Percentiles rank a stretch among this genome's conserved stretches.
These are phyloP conservation scores for Thalpophila matura DNA, from an alignment of 2,888 invertebrate species.

Conservation along the genomic window DNA sequence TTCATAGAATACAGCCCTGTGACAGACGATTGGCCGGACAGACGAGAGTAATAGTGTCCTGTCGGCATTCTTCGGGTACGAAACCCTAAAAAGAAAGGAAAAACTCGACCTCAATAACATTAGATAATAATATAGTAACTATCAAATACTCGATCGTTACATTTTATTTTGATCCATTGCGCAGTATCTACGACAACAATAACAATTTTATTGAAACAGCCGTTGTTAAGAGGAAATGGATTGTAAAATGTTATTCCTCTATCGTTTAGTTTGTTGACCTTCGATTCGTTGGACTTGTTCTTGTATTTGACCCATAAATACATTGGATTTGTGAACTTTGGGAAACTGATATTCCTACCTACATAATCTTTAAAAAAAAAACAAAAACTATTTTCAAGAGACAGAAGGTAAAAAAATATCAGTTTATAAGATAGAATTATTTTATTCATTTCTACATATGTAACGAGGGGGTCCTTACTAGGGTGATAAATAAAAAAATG, in stretches of 20 bases:
- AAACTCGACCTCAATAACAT: constrained; percentile 1
- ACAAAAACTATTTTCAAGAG: too few species aligned
- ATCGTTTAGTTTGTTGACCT: constrained; percentile 34
- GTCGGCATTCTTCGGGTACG: too few species aligned
- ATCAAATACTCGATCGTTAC: not conserved
- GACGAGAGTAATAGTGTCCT: too few species aligned
- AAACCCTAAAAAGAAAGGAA: not conserved
- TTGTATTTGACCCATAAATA: constrained; percentile 26
- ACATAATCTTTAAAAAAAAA: too few species aligned
- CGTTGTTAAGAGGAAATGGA: constrained; percentile 44
- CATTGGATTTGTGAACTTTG: constrained; percentile 16
- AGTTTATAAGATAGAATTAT: too few species aligned
- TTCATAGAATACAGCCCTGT: too few species aligned
- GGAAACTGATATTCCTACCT: not conserved
- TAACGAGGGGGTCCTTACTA: too few species aligned
- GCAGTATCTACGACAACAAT: constrained; percentile 14
- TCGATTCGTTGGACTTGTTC: constrained; percentile 6
- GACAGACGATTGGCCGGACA: too few species aligned
- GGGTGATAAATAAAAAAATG: too few species aligned
- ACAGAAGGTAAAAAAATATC: too few species aligned
- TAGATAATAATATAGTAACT: constrained; percentile 1
- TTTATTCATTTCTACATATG: too few species aligned
- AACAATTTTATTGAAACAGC: constrained; percentile 34
- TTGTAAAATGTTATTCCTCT: constrained; percentile 42
- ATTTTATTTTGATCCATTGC: constrained; percentile 24